A percentile compares a stretch with the other conserved stretches of the same genome.
These are phyloP conservation scores for Epinotia brunnichana DNA, from an alignment of 2,888 invertebrate species.

Conservation along the genomic window DNA sequence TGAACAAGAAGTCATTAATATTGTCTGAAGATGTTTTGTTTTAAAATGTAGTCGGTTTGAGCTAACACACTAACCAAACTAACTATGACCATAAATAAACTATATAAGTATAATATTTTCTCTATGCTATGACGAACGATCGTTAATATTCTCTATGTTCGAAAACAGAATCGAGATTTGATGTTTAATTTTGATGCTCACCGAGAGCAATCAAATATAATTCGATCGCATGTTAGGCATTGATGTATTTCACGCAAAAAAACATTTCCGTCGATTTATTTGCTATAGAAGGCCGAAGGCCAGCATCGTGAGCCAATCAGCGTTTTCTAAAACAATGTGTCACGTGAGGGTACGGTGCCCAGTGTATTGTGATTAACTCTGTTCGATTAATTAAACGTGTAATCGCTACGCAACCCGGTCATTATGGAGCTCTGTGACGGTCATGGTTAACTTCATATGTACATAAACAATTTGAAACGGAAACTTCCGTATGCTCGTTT, in stretches of 20 bases:
- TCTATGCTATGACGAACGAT: too few relatives aligned
- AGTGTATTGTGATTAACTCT: slow-evolving; percentile 7
- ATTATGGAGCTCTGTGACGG: not conserved
- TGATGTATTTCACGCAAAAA: slow-evolving; percentile 6
- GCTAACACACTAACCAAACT: too few relatives aligned
- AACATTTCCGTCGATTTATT: slow-evolving; percentile 26
- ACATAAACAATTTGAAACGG: not conserved
- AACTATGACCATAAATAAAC: too few relatives aligned
- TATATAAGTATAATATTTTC: too few relatives aligned
- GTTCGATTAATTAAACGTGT: slow-evolving; percentile 17
- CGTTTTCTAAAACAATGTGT: slow-evolving; percentile 22
- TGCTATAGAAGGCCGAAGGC: slow-evolving; percentile 18
- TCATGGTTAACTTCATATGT: slow-evolving; percentile 14
- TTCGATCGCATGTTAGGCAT: slow-evolving; percentile 15
- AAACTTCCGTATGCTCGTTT: not conserved
- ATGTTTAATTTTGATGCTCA: not conserved
- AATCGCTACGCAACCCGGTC: slow-evolving; percentile 16
- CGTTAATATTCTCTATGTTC: not conserved
- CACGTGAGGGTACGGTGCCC: slow-evolving; percentile 8
- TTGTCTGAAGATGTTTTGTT: too few relatives aligned
- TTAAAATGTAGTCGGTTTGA: too few relatives aligned
- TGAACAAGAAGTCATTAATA: too few relatives aligned
- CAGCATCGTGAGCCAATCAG: not conserved
- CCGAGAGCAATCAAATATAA: slow-evolving; percentile 13
- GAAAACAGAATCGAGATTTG: not conserved